A percentile compares a stretch with the other conserved stretches of the same genome.
Evolutionary conservation across 2,888 invertebrate genomes (phyloP).

Genomic region (Dicroscelio sp.): DNA sequence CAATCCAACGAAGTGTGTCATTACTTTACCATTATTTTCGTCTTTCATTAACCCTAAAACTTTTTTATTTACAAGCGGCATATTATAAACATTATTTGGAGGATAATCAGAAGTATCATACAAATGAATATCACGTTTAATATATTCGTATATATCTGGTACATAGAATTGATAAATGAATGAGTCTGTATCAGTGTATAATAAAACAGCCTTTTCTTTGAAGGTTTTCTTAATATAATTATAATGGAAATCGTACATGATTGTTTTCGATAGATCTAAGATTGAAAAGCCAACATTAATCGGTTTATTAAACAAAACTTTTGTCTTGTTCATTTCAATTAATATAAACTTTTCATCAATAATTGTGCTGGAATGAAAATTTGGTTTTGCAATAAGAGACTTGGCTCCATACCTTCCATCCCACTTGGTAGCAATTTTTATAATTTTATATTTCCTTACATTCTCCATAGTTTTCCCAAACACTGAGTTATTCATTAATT

Average conservation of each 20-base stretch:
- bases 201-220: constrained; percentile 75
- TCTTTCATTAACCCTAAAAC: constrained; percentile 10
- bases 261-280: constrained; percentile 53
- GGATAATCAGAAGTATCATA: constrained; percentile 87
- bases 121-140: not conserved
- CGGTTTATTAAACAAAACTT: too few species aligned
- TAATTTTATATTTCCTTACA: too few species aligned
- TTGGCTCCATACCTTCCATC: not conserved
- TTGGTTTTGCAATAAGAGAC: not conserved
- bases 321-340: not conserved
- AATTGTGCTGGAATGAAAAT: not conserved
- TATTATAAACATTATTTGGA: constrained; percentile 82
- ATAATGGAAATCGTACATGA: constrained; percentile 71
- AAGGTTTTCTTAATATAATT: constrained; percentile 49
- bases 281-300: too few species aligned
- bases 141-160: not conserved
- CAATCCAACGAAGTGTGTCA: not conserved
- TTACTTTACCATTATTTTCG: constrained; percentile 12
- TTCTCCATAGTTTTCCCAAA: too few species aligned
- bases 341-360: not conserved
- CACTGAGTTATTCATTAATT: constrained; percentile 1
- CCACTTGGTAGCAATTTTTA: not conserved
- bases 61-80: too few species aligned
- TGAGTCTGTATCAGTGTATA: too few species aligned
- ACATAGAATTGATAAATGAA: constrained; percentile 58